Conservation (phyloP, 2,797 vertebrate species). For the Pangasius krempfi region DNA sequence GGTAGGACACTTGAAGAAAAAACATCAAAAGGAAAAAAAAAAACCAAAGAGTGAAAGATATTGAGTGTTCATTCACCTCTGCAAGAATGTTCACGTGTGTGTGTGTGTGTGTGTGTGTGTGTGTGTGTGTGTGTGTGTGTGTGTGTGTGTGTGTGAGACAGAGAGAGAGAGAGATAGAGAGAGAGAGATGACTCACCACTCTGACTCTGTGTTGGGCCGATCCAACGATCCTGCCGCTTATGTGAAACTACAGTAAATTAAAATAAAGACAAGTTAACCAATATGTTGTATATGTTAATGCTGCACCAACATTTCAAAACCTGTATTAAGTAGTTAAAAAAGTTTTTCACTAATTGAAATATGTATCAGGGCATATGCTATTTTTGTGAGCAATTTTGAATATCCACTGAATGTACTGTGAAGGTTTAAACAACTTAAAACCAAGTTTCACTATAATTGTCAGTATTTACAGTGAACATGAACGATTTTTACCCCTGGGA, state of each 20-base stretch:
- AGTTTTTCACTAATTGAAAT: neutral
- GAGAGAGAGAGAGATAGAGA: neutral
- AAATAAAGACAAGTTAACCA: neutral
- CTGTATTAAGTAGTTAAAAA: neutral
- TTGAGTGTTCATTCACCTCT: neutral
- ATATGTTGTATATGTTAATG: neutral
- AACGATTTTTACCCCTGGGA: neutral
- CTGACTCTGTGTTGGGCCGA: conserved; percentile 78
- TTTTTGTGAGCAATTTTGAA: neutral
- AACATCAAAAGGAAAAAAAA: neutral
- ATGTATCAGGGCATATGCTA: neutral
- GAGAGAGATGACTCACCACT: conserved; percentile 70
- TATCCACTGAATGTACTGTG: neutral
- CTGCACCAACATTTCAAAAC: neutral
- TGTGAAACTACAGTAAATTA: conserved; percentile 68
- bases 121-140: conserved; percentile 13
- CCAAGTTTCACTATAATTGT: neutral
- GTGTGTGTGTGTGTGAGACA: conserved; percentile 25
- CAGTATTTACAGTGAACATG: neutral
- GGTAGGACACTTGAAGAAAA: conserved; percentile 70
- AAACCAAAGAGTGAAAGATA: conserved; percentile 38
- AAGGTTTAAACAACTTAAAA: neutral
- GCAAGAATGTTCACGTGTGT: conserved; percentile 2
- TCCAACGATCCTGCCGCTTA: conserved; percentile 71
- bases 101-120: conserved; percentile 16